phyloP scores from a whole-genome alignment of 2,888 invertebrate species.

The Endotricha flammealis region DNA sequence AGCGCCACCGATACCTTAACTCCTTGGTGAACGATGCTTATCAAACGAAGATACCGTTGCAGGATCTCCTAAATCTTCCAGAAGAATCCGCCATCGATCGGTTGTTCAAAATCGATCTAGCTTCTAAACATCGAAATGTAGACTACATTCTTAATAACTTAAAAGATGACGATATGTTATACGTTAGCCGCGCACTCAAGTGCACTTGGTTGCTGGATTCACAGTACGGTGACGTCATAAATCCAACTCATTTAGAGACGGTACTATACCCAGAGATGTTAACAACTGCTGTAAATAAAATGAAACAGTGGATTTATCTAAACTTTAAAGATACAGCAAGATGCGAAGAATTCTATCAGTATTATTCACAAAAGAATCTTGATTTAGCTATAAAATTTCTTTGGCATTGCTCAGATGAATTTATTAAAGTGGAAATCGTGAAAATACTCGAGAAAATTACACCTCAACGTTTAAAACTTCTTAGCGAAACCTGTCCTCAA shows the following conservation, averaged over 20 bases:
- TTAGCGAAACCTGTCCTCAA: slow-evolving; percentile 39
- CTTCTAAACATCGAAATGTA: slow-evolving; percentile 37
- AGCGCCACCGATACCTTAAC: slow-evolving; percentile 41
- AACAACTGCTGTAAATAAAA: slow-evolving; percentile 41
- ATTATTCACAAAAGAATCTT: slow-evolving; percentile 33
- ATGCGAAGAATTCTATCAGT: slow-evolving; percentile 44
- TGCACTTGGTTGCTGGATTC: slow-evolving; percentile 42
- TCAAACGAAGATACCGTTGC: slow-evolving; percentile 15
- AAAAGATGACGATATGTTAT: slow-evolving; percentile 51
- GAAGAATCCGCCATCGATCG: slow-evolving; percentile 41
- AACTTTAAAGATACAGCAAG: slow-evolving; percentile 32
- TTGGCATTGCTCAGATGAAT: slow-evolving; percentile 34
- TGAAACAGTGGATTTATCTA: slow-evolving; percentile 43
- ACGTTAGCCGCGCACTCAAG: slow-evolving; percentile 51
- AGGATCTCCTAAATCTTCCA: slow-evolving; percentile 20
- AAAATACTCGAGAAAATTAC: slow-evolving; percentile 36
- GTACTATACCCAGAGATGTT: slow-evolving; percentile 48
- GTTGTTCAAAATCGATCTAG: slow-evolving; percentile 54
- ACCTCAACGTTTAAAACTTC: slow-evolving; percentile 35
- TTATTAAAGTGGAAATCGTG: slow-evolving; percentile 31
- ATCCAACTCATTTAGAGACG: slow-evolving; percentile 45
- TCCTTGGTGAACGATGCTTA: slow-evolving; percentile 29
- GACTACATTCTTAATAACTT: slow-evolving; percentile 44
- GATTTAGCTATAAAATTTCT: slow-evolving; percentile 41
- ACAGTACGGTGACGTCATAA: slow-evolving; percentile 36